Percentiles rank a stretch among this genome's conserved stretches.
Evolutionary conservation across 1,140 invertebrate genomes (phyloP).

Genomic region (Trinorchestia longiramus): DNA sequence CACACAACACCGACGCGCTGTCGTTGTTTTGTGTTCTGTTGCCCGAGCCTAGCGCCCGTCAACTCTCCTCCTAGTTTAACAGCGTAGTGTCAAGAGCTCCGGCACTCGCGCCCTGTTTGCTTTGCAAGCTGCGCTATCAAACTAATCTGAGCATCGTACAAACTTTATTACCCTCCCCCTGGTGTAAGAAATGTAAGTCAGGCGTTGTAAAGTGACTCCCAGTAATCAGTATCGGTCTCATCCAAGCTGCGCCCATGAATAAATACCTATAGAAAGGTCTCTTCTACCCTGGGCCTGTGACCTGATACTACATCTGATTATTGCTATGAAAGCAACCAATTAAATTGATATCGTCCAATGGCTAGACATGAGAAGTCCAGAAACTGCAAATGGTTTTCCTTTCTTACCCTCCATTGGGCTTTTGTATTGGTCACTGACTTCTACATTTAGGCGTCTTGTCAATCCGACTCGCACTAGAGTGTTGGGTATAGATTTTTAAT

Average conservation of each 20-base stretch:
- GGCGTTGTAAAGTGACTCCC: slow-evolving; percentile 45
- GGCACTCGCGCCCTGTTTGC: slow-evolving; percentile 49
- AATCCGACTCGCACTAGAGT: background rate
- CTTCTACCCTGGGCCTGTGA: background rate
- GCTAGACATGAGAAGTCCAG: background rate
- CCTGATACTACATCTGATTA: slow-evolving; percentile 24
- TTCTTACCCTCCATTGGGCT: background rate
- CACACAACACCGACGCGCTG: background rate
- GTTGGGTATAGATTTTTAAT: background rate
- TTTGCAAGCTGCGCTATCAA: slow-evolving; percentile 52
- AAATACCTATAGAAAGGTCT: slow-evolving; percentile 31
- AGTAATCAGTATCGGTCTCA: slow-evolving; percentile 32
- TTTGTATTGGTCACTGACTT: background rate
- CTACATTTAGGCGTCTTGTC: background rate
- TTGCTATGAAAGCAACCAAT: slow-evolving; percentile 48
- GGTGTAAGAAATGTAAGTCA: slow-evolving; percentile 51
- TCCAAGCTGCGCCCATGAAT: slow-evolving; percentile 45
- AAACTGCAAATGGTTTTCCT: background rate
- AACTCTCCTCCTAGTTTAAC: background rate
- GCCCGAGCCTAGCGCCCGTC: background rate
- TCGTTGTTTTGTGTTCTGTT: background rate
- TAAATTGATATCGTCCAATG: slow-evolving; percentile 36
- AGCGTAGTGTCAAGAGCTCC: slow-evolving; percentile 41
- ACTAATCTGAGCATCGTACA: slow-evolving; percentile 45
- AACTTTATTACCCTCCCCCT: slow-evolving; percentile 53